phyloP scores from a whole-genome alignment of 2,888 invertebrate genomes.

The Cantharis flavilabris region DNA sequence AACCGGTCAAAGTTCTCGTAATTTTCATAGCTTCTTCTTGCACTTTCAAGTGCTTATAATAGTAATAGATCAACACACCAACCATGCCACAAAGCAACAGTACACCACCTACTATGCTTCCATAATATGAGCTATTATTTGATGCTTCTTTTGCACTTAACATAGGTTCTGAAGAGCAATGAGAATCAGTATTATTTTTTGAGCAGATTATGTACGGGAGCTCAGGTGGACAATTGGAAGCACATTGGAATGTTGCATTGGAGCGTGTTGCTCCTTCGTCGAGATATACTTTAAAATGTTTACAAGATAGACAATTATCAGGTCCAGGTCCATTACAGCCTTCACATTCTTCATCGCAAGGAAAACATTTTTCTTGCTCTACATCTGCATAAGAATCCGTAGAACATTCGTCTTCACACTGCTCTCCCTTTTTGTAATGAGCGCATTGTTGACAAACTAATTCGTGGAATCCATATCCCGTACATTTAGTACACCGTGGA shows the following conservation, averaged over 20 bases:
- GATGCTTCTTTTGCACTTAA: slow-evolving; percentile 21
- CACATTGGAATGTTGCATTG: slow-evolving; percentile 81
- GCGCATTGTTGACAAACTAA: slow-evolving; percentile 86
- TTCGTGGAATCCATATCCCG: slow-evolving; percentile 85
- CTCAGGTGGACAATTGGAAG: slow-evolving; percentile 78
- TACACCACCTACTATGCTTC: slow-evolving; percentile 57
- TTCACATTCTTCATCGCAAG: slow-evolving; percentile 81
- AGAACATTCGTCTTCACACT: slow-evolving; percentile 90
- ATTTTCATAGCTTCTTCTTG: slow-evolving; percentile 91
- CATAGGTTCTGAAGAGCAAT: slow-evolving; percentile 64
- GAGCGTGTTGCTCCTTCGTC: slow-evolving; percentile 63
- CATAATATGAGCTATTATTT: slow-evolving; percentile 25
- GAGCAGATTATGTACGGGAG: slow-evolving; percentile 79
- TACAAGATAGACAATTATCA: slow-evolving; percentile 77
- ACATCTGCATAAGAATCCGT: slow-evolving; percentile 83
- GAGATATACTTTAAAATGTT: slow-evolving; percentile 75
- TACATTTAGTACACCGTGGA: slow-evolving; percentile 84
- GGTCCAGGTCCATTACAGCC: slow-evolving; percentile 80
- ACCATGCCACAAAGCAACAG: slow-evolving; percentile 54
- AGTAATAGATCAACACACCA: slow-evolving; percentile 61
- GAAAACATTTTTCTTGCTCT: slow-evolving; percentile 70
- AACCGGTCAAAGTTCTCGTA: slow-evolving; percentile 87
- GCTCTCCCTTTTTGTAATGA: slow-evolving; percentile 83
- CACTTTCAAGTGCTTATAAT: slow-evolving; percentile 76
- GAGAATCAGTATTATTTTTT: slow-evolving; percentile 70